Evolutionary conservation across 2,888 invertebrate genomes (phyloP).

Genomic region (Cheilosia urbana): DNA sequence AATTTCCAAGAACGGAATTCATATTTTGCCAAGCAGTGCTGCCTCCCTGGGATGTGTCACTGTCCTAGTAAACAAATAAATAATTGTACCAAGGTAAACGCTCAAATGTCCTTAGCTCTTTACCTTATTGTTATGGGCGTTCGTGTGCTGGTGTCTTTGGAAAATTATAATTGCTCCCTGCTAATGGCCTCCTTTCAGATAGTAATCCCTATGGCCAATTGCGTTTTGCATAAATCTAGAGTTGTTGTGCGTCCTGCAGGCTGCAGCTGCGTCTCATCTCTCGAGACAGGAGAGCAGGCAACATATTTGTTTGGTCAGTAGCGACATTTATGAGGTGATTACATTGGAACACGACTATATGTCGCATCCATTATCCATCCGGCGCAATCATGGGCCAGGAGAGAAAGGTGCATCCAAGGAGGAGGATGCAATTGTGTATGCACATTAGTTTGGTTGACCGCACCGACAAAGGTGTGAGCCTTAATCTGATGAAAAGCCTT

Average conservation of each 20-base stretch:
- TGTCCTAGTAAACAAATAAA: slow-evolving; percentile 67
- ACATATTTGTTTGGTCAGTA: slow-evolving; percentile 70
- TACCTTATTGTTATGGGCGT: slow-evolving; percentile 13
- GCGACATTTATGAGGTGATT: slow-evolving; percentile 74
- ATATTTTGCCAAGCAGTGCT: slow-evolving; percentile 26
- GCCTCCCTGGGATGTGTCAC: neutral
- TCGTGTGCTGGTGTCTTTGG: slow-evolving; percentile 30
- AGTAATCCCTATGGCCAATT: slow-evolving; percentile 67
- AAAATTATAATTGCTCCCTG: slow-evolving; percentile 69
- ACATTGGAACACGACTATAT: slow-evolving; percentile 32
- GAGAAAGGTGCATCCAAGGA: neutral
- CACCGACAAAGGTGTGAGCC: slow-evolving; percentile 66
- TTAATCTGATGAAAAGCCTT: slow-evolving; percentile 69
- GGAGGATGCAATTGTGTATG: slow-evolving; percentile 29
- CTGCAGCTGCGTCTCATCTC: slow-evolving; percentile 36
- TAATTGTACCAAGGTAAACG: slow-evolving; percentile 69
- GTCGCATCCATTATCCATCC: slow-evolving; percentile 29
- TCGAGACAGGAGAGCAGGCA: slow-evolving; percentile 29
- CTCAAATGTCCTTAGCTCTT: slow-evolving; percentile 54
- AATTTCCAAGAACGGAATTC: slow-evolving; percentile 70
- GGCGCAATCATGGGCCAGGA: slow-evolving; percentile 34
- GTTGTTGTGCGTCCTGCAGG: slow-evolving; percentile 8
- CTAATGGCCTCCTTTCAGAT: slow-evolving; percentile 60
- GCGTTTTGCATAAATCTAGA: slow-evolving; percentile 60
- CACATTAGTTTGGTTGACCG: slow-evolving; percentile 70